Evolutionary conservation across 2,797 vertebrate species (phyloP), one percentile per base, ranked within the genome.

Genomic region (Stomatorhinus walkeri): DNA sequence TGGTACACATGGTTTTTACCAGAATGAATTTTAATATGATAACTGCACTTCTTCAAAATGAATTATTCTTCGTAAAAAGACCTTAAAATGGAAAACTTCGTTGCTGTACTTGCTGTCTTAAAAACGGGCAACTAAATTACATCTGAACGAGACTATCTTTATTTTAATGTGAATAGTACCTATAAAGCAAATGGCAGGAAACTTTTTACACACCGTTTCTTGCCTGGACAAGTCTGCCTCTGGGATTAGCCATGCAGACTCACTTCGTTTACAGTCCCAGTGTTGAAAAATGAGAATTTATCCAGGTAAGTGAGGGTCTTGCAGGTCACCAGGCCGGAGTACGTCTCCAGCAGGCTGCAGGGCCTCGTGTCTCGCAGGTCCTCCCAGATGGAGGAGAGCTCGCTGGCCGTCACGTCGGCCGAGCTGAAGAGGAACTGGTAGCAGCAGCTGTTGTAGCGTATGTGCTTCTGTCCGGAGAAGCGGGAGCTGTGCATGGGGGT

Each of bases 401-500:
- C 95, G 0, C 92, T 89, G 16, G 93, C 93, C 1, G 79, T 89
- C 90, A 95, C 91, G 76, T 91, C 91, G 0, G 95, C 96, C 2
- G 98, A 98, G 91, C 95, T 97, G 94, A 99, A 99, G 90, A 98
- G 95, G 89, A 98, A 97, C 89, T 93, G 95, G 86, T 97, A 99
- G 94, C 98, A 99, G 94, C 98, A 98, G 81, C 94, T 92, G n/a
- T 98, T 98, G 92, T 98, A 98, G 76, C 93, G 95, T 89, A 98
- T 92, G 84, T 97, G 97, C 28, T 92, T 96, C 0, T 93, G 93
- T 85, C 98, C 98, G 0, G 97, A 96, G 89, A 99, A 99, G 0
- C 97, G 95, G 89, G 97, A 96, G 87, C 96, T 99, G 92, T 98
- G 98, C 1, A 93, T 95, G 36, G 97, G 96, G 2, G 90, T 90